Conservation (phyloP, 2,797 vertebrate species). For the Margarornis squamiger region DNA sequence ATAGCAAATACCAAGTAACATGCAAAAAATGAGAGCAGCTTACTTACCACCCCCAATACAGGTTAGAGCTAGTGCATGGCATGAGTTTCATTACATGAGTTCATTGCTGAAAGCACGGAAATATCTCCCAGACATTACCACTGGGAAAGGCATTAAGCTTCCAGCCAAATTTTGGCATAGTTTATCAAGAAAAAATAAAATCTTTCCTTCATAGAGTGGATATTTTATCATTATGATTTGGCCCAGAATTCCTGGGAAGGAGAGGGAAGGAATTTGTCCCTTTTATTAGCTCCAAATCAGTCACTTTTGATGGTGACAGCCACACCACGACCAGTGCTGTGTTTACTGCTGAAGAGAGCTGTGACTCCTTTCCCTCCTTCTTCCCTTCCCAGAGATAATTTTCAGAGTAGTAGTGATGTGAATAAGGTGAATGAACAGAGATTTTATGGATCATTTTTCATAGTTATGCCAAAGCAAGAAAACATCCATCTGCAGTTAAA, state of each 20-base stretch:
- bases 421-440: neutral
- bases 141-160: neutral
- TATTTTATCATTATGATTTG: neutral
- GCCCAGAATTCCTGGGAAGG: neutral
- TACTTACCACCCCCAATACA: neutral
- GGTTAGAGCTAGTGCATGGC: neutral
- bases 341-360: neutral
- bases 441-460: neutral
- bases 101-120: neutral
- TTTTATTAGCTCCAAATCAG: neutral
- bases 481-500: neutral
- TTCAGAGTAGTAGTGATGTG: neutral
- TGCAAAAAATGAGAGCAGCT: neutral
- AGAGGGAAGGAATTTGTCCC: neutral
- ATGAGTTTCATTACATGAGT: neutral
- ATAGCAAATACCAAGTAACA: neutral
- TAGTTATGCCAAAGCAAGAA: neutral
- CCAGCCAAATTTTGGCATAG: neutral
- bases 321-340: neutral
- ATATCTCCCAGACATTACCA: neutral
- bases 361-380: neutral
- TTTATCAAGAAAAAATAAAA: neutral
- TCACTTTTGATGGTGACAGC: neutral
- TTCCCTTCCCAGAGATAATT: neutral
- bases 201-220: neutral